Conservation (phyloP, 2,888 invertebrate genomes). For the Archips xylosteana region DNA sequence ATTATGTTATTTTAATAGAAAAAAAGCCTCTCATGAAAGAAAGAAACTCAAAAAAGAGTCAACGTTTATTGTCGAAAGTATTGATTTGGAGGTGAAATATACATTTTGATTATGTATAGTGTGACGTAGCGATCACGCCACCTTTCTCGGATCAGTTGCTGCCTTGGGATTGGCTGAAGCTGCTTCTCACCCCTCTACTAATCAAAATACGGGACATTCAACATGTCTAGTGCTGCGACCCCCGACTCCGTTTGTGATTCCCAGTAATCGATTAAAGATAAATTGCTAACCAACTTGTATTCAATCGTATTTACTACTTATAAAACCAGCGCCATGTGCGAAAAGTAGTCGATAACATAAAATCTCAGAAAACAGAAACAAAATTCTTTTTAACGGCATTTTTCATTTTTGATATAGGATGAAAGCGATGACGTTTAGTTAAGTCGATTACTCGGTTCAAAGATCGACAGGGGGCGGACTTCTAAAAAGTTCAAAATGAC, state of each 20-base stretch:
- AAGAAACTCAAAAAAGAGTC: neutral
- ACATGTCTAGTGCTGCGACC: conserved; percentile 67
- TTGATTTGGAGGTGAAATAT: conserved; percentile 46
- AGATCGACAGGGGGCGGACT: conserved; percentile 13
- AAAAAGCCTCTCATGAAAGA: neutral
- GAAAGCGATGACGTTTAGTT: neutral
- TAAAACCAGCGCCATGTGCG: neutral
- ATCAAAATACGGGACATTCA: conserved; percentile 72
- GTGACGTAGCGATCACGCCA: conserved; percentile 84
- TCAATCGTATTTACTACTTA: neutral
- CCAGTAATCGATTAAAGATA: conserved; percentile 36
- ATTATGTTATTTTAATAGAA: neutral
- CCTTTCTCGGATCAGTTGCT: conserved; percentile 69
- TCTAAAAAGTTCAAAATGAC: conserved; percentile 36
- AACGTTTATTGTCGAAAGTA: conserved; percentile 25
- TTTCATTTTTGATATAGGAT: neutral
- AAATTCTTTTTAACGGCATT: neutral
- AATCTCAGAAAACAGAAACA: neutral
- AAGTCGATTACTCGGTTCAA: neutral
- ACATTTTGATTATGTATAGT: conserved; percentile 48
- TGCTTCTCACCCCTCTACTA: conserved; percentile 58
- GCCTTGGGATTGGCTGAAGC: conserved; percentile 68
- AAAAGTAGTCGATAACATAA: neutral
- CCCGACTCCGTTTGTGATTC: conserved; percentile 42
- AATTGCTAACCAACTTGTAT: neutral